A percentile compares a stretch with the other conserved stretches of the same genome.
These are phyloP conservation scores for Pangasius krempfi DNA, from an alignment of 2,797 vertebrate species.

Conservation along the genomic window DNA sequence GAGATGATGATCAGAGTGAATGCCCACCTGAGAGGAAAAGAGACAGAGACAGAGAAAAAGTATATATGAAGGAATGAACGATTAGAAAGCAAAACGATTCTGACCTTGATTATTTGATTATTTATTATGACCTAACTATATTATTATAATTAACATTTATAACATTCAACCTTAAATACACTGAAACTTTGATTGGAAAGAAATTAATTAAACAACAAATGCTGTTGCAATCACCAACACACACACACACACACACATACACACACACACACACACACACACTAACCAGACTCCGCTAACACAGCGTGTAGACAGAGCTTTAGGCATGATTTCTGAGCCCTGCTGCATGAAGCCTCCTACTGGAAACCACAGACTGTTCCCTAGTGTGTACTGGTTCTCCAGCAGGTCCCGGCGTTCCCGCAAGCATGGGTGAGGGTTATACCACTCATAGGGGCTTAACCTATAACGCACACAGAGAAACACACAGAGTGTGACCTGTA, in stretches of 20 bases:
- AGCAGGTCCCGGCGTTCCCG: conserved; percentile 84
- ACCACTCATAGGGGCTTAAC: conserved; percentile 95
- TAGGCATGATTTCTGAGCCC: conserved; percentile 93
- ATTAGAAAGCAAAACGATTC: neutral
- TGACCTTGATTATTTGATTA: neutral
- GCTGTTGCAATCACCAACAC: neutral
- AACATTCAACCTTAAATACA: neutral
- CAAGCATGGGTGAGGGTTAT: conserved; percentile 91
- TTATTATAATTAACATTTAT: neutral
- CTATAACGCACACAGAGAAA: conserved; percentile 64
- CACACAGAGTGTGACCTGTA: neutral
- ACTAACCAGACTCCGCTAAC: conserved; percentile 92
- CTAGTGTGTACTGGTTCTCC: conserved; percentile 94
- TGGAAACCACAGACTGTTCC: conserved; percentile 95
- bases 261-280: conserved; percentile 16
- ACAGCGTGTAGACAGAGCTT: conserved; percentile 91
- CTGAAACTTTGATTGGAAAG: neutral
- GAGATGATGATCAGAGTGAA: conserved; percentile 98
- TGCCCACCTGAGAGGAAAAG: conserved; percentile 82
- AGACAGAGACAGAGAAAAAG: neutral
- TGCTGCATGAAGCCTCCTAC: conserved; percentile 97
- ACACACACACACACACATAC: conserved; percentile 4
- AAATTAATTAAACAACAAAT: neutral
- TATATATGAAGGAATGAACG: neutral
- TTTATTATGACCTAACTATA: neutral